Evolutionary conservation across 2,797 vertebrate species (phyloP).

Genomic region (Pteronotus mesoamericanus): DNA sequence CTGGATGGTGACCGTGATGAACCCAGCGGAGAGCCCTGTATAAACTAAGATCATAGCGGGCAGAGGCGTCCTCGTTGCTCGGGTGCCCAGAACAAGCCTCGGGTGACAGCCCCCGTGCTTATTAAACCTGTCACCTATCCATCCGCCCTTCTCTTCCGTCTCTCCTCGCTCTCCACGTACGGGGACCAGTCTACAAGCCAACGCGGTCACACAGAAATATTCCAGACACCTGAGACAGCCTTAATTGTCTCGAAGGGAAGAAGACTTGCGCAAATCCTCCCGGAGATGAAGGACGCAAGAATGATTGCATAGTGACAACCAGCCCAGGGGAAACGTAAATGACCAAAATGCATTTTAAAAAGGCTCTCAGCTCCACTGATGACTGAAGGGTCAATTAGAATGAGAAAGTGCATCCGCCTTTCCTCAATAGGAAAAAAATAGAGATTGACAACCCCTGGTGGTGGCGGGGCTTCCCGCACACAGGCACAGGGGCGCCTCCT

Average conservation of each 20-base stretch:
- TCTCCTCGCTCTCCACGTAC: no score
- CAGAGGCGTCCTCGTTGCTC: not conserved
- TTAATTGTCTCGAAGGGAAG: not conserved
- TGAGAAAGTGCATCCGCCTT: not conserved
- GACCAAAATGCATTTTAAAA: not conserved
- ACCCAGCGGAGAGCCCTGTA: rapidly evolving
- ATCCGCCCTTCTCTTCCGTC: not conserved
- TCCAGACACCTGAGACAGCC: no score
- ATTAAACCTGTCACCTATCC: not conserved
- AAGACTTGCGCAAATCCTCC: not conserved
- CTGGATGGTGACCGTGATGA: no score
- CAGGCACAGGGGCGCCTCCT: not conserved
- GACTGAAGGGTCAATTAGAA: not conserved
- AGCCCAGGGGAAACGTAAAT: not conserved
- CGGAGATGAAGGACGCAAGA: not conserved
- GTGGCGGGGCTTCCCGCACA: not conserved
- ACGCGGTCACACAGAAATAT: not conserved
- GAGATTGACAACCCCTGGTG: not conserved
- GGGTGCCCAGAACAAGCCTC: not conserved
- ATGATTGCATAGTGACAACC: rapidly evolving
- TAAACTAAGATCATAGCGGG: rapidly evolving
- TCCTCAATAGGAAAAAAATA: not conserved
- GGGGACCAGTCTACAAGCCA: not conserved
- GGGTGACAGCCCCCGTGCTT: not conserved
- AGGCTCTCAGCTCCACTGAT: no score